phyloP scores from a whole-genome alignment of 2,113 vertebrate genomes.

The Strigops habroptila region DNA sequence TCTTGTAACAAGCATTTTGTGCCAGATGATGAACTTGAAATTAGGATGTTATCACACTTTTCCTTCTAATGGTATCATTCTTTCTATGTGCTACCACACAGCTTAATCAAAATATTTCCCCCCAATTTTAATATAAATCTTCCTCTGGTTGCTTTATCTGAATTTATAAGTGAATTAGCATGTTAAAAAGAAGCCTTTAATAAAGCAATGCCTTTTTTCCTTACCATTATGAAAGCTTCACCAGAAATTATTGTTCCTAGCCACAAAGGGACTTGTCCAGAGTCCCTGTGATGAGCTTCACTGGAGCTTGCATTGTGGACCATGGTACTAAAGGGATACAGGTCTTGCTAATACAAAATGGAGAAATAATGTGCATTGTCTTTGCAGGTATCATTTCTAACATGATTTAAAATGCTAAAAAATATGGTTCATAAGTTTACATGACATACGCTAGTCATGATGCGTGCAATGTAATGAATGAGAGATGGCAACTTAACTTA shows the following conservation, averaged over 20 bases:
- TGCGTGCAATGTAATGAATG: neutral
- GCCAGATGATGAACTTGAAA: conserved; percentile 54
- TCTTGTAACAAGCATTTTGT: conserved; percentile 13
- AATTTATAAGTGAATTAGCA: conserved; percentile 41
- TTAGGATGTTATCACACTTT: conserved; percentile 46
- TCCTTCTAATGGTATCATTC: conserved; percentile 31
- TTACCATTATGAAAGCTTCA: conserved; percentile 55
- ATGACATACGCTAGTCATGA: neutral
- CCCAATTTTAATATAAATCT: neutral
- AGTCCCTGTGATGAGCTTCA: neutral
- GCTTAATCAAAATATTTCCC: conserved; percentile 50
- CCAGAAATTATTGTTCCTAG: conserved; percentile 57
- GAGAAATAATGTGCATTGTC: neutral
- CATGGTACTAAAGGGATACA: neutral
- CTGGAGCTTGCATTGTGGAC: neutral
- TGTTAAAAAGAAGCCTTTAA: conserved; percentile 60
- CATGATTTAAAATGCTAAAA: neutral
- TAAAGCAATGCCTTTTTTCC: conserved; percentile 43
- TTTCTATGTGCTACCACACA: conserved; percentile 44
- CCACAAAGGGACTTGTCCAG: conserved; percentile 36
- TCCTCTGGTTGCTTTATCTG: conserved; percentile 1
- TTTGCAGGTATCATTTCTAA: neutral
- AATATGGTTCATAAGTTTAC: neutral
- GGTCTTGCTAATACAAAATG: neutral
- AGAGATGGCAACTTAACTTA: neutral